These are phyloP conservation scores for Palaemon carinicauda DNA, from an alignment of 1,140 invertebrate species.

Conservation along the genomic window DNA sequence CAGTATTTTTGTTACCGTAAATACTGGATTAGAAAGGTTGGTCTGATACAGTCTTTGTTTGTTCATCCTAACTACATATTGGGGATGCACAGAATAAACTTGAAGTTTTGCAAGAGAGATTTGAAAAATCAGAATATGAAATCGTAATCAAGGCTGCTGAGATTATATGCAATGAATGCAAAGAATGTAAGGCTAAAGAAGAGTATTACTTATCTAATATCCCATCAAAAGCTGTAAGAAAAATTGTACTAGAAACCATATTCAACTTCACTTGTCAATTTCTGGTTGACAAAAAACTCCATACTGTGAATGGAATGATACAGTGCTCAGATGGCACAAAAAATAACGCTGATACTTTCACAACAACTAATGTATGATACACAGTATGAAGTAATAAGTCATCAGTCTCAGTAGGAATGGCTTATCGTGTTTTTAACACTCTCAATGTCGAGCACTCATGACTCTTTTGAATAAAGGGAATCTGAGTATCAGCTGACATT, in stretches of 20 bases:
- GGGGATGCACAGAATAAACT: no score
- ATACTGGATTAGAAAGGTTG: no score
- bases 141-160: no score
- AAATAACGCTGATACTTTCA: not conserved
- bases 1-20: no score
- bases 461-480: no score
- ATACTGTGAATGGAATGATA: not conserved
- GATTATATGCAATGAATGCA: not conserved
- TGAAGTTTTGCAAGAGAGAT: no score
- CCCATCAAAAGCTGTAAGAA: not conserved
- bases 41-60: no score
- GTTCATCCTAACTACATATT: no score
- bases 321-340: not conserved
- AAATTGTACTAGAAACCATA: not conserved
- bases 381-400: not conserved
- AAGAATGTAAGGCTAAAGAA: not conserved
- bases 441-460: no score
- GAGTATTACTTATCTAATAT: slow-evolving; percentile 1
- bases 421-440: not conserved
- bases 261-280: not conserved
- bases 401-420: not conserved
- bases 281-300: not conserved
- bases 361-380: not conserved
- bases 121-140: no score
- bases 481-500: no score